Evolutionary conservation across 37 sponge, comb jelly and placozoan genomes (phyloP).

Genomic region (Aplysina aerophoba): DNA sequence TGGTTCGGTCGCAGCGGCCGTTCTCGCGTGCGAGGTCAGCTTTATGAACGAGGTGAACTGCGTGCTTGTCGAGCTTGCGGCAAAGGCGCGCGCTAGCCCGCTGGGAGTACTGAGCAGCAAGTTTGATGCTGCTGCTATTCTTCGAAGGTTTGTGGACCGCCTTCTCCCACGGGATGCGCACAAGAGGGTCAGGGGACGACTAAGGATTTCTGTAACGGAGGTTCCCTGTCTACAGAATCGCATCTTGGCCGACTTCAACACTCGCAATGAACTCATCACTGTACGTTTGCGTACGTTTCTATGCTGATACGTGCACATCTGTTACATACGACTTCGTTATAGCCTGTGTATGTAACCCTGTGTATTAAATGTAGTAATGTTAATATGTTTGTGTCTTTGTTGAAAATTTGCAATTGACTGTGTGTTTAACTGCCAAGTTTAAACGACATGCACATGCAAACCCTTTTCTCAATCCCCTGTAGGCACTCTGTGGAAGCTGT

Average conservation of each 20-base stretch:
- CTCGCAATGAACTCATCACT: conserved; percentile 70
- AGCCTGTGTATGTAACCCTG: too few relatives aligned
- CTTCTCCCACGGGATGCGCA: conserved; percentile 70
- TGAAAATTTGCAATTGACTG: too few relatives aligned
- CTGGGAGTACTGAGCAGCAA: conserved; percentile 50
- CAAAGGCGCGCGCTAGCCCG: conserved; percentile 29
- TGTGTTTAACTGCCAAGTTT: too few relatives aligned
- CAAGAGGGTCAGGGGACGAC: conserved; percentile 22
- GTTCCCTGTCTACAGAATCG: conserved; percentile 46
- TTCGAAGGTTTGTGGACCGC: conserved; percentile 41
- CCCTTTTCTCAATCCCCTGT: neutral
- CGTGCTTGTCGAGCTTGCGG: neutral
- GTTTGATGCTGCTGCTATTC: conserved; percentile 52
- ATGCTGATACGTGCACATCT: too few relatives aligned
- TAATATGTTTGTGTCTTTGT: too few relatives aligned
- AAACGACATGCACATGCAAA: too few relatives aligned
- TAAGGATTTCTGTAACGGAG: conserved; percentile 60
- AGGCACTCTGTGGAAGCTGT: conserved; percentile 67
- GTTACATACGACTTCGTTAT: too few relatives aligned
- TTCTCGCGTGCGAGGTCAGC: too few relatives aligned
- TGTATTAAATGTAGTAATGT: too few relatives aligned
- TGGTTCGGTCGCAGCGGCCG: too few relatives aligned
- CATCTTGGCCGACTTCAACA: conserved; percentile 72
- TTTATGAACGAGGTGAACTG: too few relatives aligned
- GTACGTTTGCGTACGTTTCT: conserved; percentile 33